These are phyloP conservation scores for Acanthiza pusilla DNA, from an alignment of 2,797 vertebrate species.

Conservation along the genomic window DNA sequence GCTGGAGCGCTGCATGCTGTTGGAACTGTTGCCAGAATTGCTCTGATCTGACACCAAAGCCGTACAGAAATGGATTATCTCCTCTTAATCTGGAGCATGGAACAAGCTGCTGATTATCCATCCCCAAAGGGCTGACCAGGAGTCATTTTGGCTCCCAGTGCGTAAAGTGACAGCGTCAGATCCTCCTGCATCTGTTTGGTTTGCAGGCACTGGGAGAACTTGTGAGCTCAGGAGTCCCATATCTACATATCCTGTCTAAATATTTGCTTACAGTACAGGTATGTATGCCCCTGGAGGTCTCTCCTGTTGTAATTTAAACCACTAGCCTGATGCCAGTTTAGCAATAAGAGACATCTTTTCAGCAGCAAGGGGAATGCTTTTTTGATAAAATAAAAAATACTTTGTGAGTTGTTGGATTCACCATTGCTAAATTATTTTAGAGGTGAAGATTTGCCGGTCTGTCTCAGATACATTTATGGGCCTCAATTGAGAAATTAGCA, in stretches of 20 bases:
- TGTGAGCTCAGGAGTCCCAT: not conserved
- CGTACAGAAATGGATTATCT: slow-evolving; percentile 6
- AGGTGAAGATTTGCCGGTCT: not conserved
- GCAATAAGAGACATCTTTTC: not conserved
- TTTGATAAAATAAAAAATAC: not conserved
- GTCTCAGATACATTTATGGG: not conserved
- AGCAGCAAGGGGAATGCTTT: not conserved
- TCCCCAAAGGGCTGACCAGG: not conserved
- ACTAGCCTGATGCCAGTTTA: too few relatives aligned
- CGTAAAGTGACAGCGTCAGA: not conserved
- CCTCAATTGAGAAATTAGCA: not conserved
- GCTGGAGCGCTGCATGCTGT: not conserved
- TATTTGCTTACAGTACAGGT: not conserved
- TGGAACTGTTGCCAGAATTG: slow-evolving; percentile 44
- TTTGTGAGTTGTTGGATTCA: not conserved
- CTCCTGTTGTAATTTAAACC: not conserved
- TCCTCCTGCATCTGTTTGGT: fast-evolving
- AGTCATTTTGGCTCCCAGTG: not conserved
- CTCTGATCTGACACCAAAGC: slow-evolving; percentile 54
- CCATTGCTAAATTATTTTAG: not conserved
- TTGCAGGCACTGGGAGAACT: not conserved
- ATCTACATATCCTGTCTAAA: not conserved
- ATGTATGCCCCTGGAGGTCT: not conserved
- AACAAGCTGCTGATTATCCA: slow-evolving; percentile 17
- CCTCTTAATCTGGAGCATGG: slow-evolving; percentile 16